Evolutionary conservation across 2,888 invertebrate species (phyloP).

Genomic region (Sycophila texana): DNA sequence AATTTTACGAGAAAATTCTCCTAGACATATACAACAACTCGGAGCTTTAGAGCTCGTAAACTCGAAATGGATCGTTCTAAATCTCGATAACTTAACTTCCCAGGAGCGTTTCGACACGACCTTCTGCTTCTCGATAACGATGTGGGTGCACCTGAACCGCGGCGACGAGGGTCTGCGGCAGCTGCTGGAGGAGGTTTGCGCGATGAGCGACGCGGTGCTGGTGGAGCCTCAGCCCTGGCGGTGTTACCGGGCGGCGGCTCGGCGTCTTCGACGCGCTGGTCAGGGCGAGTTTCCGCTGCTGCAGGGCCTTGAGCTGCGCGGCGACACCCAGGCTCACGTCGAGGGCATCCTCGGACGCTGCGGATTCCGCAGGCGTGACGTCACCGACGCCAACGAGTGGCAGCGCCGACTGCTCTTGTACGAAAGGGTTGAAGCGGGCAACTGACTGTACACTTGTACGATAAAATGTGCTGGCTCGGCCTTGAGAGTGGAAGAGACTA

Average conservation of each 20-base stretch:
- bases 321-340: conserved; percentile 80
- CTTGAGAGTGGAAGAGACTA: too few species aligned
- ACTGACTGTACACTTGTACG: too few species aligned
- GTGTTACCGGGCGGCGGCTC: conserved; percentile 86
- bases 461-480: too few species aligned
- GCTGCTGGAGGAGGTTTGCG: conserved; percentile 80
- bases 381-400: conserved; percentile 82
- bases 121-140: conserved; percentile 90
- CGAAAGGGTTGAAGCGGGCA: neutral
- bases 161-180: conserved; percentile 84
- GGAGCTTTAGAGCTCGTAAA: neutral
- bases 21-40: too few species aligned
- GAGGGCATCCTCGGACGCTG: conserved; percentile 78
- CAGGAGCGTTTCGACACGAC: conserved; percentile 80
- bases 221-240: conserved; percentile 92
- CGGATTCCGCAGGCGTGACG: conserved; percentile 77
- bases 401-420: conserved; percentile 82
- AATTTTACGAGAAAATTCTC: too few species aligned
- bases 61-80: too few species aligned
- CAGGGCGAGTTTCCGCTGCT: conserved; percentile 80
- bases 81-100: conserved; percentile 20
- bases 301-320: conserved; percentile 79
- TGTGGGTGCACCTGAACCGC: conserved; percentile 94
- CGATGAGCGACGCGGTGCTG: conserved; percentile 79
- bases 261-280: conserved; percentile 82